Evolutionary conservation across 53 echinoderm and acorn worm genomes (phyloP).

Genomic region (Astropecten irregularis): DNA sequence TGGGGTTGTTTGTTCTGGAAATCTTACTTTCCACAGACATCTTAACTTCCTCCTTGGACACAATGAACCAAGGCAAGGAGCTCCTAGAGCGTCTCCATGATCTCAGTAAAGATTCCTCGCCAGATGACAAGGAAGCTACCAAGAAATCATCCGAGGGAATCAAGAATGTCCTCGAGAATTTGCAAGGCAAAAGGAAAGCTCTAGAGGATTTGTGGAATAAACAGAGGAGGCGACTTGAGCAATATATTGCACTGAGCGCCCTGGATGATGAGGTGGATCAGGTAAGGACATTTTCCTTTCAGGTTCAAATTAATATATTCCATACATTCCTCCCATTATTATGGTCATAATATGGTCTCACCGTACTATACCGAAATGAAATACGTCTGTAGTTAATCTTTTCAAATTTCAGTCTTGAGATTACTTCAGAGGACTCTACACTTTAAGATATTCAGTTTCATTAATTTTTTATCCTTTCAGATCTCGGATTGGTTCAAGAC

Average conservation of each 20-base stretch:
- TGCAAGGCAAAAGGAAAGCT: slow-evolving; percentile 70
- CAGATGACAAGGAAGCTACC: slow-evolving; percentile 72
- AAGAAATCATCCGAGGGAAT: slow-evolving; percentile 74
- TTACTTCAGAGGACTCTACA: no score
- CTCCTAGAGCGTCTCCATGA: slow-evolving; percentile 81
- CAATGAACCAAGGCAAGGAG: slow-evolving; percentile 83
- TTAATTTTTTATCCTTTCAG: slow-evolving; percentile 34
- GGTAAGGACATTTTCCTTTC: slow-evolving; percentile 67
- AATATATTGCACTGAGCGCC: slow-evolving; percentile 72
- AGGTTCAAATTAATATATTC: no score
- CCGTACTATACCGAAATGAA: no score
- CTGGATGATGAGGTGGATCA: slow-evolving; percentile 83
- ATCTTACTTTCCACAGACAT: no score
- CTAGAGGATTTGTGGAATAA: slow-evolving; percentile 85
- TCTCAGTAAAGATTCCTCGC: slow-evolving; percentile 65
- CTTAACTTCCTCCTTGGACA: slow-evolving; percentile 78
- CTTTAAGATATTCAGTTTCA: no score
- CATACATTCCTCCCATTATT: no score
- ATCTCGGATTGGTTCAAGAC: slow-evolving; percentile 95
- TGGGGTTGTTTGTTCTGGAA: no score
- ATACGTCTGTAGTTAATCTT: no score
- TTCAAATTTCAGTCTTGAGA: no score
- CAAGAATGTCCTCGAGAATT: slow-evolving; percentile 77
- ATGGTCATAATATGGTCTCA: no score
- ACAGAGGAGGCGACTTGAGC: slow-evolving; percentile 72